phyloP scores from a whole-genome alignment of 2,797 vertebrate genomes.

The Pelodytes ibericus region DNA sequence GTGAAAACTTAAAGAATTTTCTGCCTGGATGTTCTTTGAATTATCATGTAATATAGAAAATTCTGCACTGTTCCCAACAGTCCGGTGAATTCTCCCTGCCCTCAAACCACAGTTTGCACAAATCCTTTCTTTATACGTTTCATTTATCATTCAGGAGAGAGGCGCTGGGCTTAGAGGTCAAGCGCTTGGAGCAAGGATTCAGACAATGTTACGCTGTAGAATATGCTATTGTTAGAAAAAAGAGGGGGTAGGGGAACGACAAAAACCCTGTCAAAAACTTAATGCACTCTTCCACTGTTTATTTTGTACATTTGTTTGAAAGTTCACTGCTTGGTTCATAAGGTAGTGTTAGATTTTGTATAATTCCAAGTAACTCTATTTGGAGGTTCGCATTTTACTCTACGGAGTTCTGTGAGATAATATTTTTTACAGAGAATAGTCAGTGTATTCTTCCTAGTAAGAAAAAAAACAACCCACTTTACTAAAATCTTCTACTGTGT shows the following conservation, averaged over 20 bases:
- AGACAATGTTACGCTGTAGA: constrained; percentile 49
- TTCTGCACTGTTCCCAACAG: constrained; percentile 35
- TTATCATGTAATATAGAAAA: constrained; percentile 27
- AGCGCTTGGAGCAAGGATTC: constrained; percentile 53
- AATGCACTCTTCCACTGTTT: constrained; percentile 41
- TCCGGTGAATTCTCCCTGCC: constrained; percentile 40
- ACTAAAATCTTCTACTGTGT: no score
- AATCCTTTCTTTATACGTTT: constrained; percentile 53
- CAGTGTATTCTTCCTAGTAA: no score
- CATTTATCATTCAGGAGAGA: constrained; percentile 53
- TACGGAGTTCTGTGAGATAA: no score
- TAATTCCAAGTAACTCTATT: no score
- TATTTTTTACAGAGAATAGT: no score
- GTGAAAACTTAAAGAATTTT: not conserved
- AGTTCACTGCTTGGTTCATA: no score
- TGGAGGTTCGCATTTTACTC: no score
- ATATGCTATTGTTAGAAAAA: constrained; percentile 33
- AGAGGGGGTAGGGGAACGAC: not conserved
- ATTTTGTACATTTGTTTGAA: constrained; percentile 17
- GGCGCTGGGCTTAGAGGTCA: constrained; percentile 50
- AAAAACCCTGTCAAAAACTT: constrained; percentile 13
- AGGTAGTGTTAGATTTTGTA: no score
- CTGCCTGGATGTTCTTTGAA: not conserved
- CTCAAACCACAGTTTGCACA: constrained; percentile 49
- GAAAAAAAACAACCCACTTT: no score